Base-by-base conservation (phyloP, 1,140 invertebrate genomes). In the Acromyrmex charruanus region DNA sequence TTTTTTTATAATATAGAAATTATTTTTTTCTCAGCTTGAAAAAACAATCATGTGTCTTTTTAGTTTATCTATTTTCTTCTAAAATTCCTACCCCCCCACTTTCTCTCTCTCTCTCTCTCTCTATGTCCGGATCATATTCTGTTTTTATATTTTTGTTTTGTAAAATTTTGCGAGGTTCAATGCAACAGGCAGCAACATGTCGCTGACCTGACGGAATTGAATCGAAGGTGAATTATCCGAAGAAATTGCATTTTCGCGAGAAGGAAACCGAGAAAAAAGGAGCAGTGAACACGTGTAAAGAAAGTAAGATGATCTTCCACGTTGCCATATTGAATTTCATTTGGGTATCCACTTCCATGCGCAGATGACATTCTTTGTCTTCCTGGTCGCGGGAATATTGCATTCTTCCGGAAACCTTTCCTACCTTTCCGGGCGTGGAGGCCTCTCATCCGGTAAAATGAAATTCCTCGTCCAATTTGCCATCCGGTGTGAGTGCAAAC, bases 381-480 rank as follows among this genome's bases (percentile, higher is more conserved):
- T 90, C 86, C 72, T 81, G 63, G 75, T 35, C 77, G 79, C 18
- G 81, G 39, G 90, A 91, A 91, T 91, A 91, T 91, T 91, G 90
- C 91, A 91, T 91, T 91, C 91, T 91, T 91, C 90, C 88, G 79
- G 81, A 91, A 91, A 91, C 72, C 90, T 89, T 91, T 87, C 88
- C 89, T 88, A 77, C 68, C 85, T 88, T 79, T 16, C 75, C 80
- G 69, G 25, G 68, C 75, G 58, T 68, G 75, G 63, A 88, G 72
- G 77, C 86, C 84, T 91, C 90, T 91, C 88, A 91, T 91, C 91
- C 86, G 79, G 86, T 90, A 86, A 91, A 91, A 91, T 91, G 91
- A 91, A 91, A 91, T 91, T 91, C 91, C 91, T 91, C 90, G 87
- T 91, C 90, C 90, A 91, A 91, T 91, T 91, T 91, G 91, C 90